A percentile compares a stretch with the other conserved stretches of the same genome.
Evolutionary conservation across 2,797 vertebrate species (phyloP).

Genomic region (Tachyglossus aculeatus): DNA sequence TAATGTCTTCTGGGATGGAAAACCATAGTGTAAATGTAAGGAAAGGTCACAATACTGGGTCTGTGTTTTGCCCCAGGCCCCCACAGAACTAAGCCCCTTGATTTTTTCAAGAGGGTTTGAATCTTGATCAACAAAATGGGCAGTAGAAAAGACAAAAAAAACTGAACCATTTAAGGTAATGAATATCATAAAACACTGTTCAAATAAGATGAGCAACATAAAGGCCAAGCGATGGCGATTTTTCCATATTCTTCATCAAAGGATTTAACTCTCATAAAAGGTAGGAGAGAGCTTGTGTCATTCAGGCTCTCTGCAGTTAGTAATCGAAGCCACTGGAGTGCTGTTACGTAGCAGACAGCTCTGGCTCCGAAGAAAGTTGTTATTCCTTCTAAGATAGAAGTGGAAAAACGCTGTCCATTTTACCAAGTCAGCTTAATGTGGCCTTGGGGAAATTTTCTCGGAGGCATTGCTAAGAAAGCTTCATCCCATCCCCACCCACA

Average conservation of each 20-base stretch:
- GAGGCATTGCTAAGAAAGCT: constrained; percentile 50
- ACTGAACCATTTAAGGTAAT: no score
- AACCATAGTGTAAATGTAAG: no score
- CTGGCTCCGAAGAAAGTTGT: neutral
- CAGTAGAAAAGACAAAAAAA: no score
- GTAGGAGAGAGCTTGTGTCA: neutral
- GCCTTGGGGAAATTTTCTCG: neutral
- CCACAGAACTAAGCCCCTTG: no score
- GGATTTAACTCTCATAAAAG: neutral
- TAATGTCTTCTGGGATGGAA: no score
- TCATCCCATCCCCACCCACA: constrained; percentile 52
- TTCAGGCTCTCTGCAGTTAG: neutral
- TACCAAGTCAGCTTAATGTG: neutral
- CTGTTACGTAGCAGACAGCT: no score
- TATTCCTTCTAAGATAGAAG: neutral
- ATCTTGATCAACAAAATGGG: no score
- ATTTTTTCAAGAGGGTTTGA: no score
- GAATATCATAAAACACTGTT: no score
- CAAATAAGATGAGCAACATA: neutral
- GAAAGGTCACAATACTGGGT: no score
- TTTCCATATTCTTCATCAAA: neutral
- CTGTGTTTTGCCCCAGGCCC: no score
- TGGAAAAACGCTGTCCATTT: neutral
- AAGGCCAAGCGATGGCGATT: neutral
- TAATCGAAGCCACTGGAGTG: constrained; percentile 3